Percentiles rank a stretch among this genome's conserved stretches.
phyloP scores from a whole-genome alignment of 2,888 invertebrate genomes.

The Drosophila flavopinicola region DNA sequence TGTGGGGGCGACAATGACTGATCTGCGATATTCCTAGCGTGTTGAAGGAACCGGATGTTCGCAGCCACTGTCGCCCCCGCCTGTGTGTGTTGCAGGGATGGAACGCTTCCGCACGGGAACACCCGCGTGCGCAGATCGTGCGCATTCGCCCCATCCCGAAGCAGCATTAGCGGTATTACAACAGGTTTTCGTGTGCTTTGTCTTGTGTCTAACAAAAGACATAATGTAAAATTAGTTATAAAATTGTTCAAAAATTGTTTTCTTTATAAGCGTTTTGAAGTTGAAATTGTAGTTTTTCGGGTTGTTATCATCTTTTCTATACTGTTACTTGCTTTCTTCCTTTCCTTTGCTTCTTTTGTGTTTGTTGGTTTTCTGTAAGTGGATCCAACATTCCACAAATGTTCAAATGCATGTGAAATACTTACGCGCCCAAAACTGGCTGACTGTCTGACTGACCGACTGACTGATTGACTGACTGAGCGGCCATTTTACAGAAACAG shows the following conservation, averaged over 20 bases:
- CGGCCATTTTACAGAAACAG: conserved; percentile 23
- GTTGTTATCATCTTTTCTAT: conserved; percentile 21
- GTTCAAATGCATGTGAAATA: conserved; percentile 74
- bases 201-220: conserved; percentile 62
- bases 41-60: conserved; percentile 54
- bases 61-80: conserved; percentile 29
- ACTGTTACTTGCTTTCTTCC: conserved; percentile 9
- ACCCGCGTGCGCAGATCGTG: conserved; percentile 49
- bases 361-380: conserved; percentile 31
- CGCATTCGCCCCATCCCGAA: conserved; percentile 53
- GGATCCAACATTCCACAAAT: conserved; percentile 61
- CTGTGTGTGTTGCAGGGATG: conserved; percentile 60
- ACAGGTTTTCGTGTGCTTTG: conserved; percentile 30
- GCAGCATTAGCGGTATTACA: conserved; percentile 16
- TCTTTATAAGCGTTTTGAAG: conserved; percentile 79
- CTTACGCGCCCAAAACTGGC: conserved; percentile 46
- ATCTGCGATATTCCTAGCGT: conserved; percentile 30
- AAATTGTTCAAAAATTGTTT: conserved; percentile 74
- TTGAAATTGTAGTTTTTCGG: conserved; percentile 78
- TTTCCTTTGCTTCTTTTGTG: conserved; percentile 22
- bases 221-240: conserved; percentile 73
- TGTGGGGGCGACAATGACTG: conserved; percentile 14
- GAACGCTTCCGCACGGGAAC: conserved; percentile 49
- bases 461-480: conserved; percentile 16
- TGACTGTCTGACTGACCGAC: conserved; percentile 29